Evolutionary conservation across 2,797 vertebrate species (phyloP), one percentile per base, ranked within the genome.

Genomic region (Girardinus metallicus): DNA sequence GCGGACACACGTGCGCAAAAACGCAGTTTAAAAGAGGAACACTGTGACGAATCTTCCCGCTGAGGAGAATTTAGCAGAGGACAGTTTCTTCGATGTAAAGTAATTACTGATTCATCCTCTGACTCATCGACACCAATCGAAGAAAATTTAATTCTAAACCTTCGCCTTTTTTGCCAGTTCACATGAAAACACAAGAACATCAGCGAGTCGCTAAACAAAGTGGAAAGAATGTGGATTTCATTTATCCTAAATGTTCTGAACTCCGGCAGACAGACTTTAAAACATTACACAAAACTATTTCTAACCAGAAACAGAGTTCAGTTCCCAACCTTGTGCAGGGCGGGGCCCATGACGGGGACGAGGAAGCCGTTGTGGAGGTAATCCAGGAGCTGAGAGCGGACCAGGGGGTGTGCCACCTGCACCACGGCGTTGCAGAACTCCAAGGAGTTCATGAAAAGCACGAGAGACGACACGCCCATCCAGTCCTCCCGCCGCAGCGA

Each of bases 371-470:
- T 98, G 93, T 99, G 98, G 82, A 99, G 96, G 53, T 99, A 99
- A 89, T 99, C 97, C 80, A 99, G 96, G 80, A 99, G 94, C 95
- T 99, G 98, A 83, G 95, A 96, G 93, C 97, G 97, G 74, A 99
- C 98, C 77, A 98, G 91, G 0, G 97, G 97, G 82, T 99, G 98
- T 57, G 97, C 96, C 0, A 99, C 97, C 96, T 99, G 98, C 83
- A 98, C 97, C 81, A 99, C 97, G 0, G 98, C 98, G 0, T 99
- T 99, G 93, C 98, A 99, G 95, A 99, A 99, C 92, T 99, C 98
- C 1, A 99, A 93, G 0, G 98, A 99, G 94, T 97, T 99, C 98
- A 99, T 99, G 93, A 99, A 99, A 29, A 99, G 96, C 5, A 97
- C 97, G 0, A 99, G 96, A 0, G 98, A 97, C 0, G 98, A 96